A percentile compares a stretch with the other conserved stretches of the same genome.
phyloP scores from a whole-genome alignment of 1,140 invertebrate genomes.

The Drosophila watanabei region DNA sequence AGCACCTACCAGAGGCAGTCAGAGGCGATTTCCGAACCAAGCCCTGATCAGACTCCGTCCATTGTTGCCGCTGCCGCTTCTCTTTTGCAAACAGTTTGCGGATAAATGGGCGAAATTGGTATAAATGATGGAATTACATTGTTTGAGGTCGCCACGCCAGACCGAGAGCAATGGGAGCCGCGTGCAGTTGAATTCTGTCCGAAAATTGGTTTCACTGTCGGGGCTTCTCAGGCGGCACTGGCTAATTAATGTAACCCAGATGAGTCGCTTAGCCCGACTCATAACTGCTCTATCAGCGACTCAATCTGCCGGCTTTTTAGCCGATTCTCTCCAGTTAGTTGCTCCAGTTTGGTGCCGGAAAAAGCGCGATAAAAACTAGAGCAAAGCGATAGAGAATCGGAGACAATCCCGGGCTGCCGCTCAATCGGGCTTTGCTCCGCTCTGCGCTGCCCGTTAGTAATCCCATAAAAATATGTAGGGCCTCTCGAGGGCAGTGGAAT shows the following conservation, averaged over 20 bases:
- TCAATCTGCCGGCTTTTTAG: slow-evolving; percentile 28
- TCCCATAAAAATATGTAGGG: slow-evolving; percentile 19
- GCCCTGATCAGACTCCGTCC: slow-evolving; percentile 42
- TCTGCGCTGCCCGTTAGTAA: slow-evolving; percentile 24
- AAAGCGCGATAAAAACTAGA: slow-evolving; percentile 34
- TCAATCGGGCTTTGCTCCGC: slow-evolving; percentile 7
- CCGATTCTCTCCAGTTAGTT: slow-evolving; percentile 39
- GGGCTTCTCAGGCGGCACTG: slow-evolving; percentile 7
- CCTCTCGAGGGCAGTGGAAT: slow-evolving; percentile 21
- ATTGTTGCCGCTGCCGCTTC: slow-evolving; percentile 45
- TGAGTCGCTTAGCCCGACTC: slow-evolving; percentile 36
- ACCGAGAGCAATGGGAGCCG: slow-evolving; percentile 15
- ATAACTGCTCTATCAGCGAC: slow-evolving; percentile 42
- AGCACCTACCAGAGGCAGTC: slow-evolving; percentile 44
- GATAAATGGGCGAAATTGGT: slow-evolving; percentile 82
- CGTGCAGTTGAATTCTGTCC: slow-evolving; percentile 22
- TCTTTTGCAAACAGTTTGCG: slow-evolving; percentile 78
- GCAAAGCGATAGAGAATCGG: slow-evolving; percentile 16
- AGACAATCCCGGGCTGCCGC: slow-evolving; percentile 20
- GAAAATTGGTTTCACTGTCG: slow-evolving; percentile 30
- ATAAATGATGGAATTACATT: slow-evolving; percentile 85
- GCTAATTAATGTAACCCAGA: slow-evolving; percentile 46
- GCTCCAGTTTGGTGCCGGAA: slow-evolving; percentile 27
- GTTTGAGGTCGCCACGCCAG: slow-evolving; percentile 68
- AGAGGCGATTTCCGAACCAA: slow-evolving; percentile 63